These are phyloP conservation scores for Chrysodeixis includens DNA, from an alignment of 2,888 invertebrate species.

Conservation along the genomic window DNA sequence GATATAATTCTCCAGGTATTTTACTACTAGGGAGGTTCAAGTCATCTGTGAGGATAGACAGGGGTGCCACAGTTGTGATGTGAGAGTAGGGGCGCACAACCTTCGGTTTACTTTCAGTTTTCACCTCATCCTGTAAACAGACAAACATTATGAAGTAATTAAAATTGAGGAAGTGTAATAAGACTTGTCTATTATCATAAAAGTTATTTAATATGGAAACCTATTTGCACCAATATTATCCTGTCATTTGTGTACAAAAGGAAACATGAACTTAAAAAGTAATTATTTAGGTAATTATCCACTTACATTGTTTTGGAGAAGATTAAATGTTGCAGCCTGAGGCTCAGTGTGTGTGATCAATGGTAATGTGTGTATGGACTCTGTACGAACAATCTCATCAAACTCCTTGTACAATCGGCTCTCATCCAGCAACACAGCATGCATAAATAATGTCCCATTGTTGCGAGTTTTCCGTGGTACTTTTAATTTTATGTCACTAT, in stretches of 20 bases:
- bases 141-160: slow-evolving; percentile 10
- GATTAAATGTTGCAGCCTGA: slow-evolving; percentile 92
- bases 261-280: no score
- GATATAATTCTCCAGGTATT: slow-evolving; percentile 92
- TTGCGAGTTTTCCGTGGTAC: slow-evolving; percentile 93
- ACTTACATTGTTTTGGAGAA: slow-evolving; percentile 88
- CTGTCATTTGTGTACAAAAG: not conserved
- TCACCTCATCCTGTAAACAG: slow-evolving; percentile 68
- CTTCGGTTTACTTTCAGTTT: slow-evolving; percentile 50
- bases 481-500: slow-evolving; percentile 91
- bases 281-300: not conserved
- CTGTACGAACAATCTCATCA: slow-evolving; percentile 89
- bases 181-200: not conserved
- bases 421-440: slow-evolving; percentile 91
- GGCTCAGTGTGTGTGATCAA: slow-evolving; percentile 94
- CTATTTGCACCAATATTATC: not conserved
- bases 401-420: slow-evolving; percentile 86
- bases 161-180: no score
- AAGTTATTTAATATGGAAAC: not conserved
- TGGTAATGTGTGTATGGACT: slow-evolving; percentile 90
- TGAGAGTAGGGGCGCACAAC: slow-evolving; percentile 91
- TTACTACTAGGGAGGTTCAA: slow-evolving; percentile 90
- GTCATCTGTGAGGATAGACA: slow-evolving; percentile 94
- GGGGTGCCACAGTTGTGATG: slow-evolving; percentile 91
- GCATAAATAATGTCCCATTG: slow-evolving; percentile 96